Evolutionary conservation across 53 echinoderm and acorn worm species (phyloP).

Genomic region (Antedon mediterranea): DNA sequence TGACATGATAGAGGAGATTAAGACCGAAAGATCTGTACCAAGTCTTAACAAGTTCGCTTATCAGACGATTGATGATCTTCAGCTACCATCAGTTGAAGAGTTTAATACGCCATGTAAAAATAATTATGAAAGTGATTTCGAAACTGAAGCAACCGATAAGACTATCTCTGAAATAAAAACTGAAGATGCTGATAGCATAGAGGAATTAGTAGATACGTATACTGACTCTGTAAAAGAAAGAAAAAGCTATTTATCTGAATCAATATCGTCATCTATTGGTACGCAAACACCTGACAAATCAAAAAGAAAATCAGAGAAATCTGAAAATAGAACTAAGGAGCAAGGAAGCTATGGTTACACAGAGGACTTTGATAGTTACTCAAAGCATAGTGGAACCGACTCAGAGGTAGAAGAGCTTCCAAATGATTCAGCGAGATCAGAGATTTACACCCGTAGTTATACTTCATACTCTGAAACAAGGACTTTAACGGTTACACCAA

Average conservation of each 20-base stretch:
- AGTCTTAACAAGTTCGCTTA: conserved; percentile 9
- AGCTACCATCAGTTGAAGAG: no score
- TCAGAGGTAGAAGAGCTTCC: conserved; percentile 33
- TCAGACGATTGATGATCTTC: conserved; percentile 56
- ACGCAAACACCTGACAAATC: background rate
- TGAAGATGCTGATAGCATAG: background rate
- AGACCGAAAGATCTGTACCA: background rate
- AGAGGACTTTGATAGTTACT: conserved; percentile 30
- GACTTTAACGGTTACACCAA: conserved; percentile 26
- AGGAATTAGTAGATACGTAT: conserved; percentile 10
- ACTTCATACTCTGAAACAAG: conserved; percentile 33
- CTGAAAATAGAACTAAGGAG: background rate
- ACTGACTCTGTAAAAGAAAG: background rate
- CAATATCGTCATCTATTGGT: conserved; percentile 9
- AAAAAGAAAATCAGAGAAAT: background rate
- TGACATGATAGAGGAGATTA: background rate
- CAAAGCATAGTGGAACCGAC: conserved; percentile 15
- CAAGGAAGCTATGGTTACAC: conserved; percentile 20
- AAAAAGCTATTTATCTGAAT: conserved; percentile 5
- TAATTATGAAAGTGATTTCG: conserved; percentile 26
- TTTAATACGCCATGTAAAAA: no score
- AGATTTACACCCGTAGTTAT: conserved; percentile 23
- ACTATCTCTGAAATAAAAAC: conserved; percentile 5
- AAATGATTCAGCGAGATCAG: conserved; percentile 5
- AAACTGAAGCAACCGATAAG: conserved; percentile 35